These are phyloP conservation scores for Vulpes lagopus DNA, from an alignment of 2,113 vertebrate genomes.

Conservation along the genomic window DNA sequence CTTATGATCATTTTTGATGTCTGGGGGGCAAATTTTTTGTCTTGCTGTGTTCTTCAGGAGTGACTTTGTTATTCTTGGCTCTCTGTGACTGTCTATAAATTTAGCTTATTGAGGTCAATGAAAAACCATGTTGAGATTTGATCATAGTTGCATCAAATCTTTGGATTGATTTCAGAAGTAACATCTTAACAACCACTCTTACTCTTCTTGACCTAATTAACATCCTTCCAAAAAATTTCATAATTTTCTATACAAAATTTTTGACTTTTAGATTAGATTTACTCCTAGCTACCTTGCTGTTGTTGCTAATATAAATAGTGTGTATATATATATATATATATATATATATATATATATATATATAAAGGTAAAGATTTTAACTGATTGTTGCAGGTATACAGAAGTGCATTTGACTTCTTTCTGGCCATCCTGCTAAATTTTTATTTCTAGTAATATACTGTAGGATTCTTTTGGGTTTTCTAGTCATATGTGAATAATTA, in stretches of 20 bases:
- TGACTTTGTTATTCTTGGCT: not conserved
- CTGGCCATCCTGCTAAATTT: not conserved
- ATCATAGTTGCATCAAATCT: not conserved
- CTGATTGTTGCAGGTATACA: not conserved
- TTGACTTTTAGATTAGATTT: not conserved
- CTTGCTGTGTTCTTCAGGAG: not conserved
- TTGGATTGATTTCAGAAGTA: not conserved
- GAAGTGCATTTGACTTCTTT: not conserved
- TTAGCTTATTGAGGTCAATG: not conserved
- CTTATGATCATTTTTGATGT: not conserved
- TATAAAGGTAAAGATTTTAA: not conserved
- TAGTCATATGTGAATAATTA: not conserved
- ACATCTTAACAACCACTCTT: not conserved
- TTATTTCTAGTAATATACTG: constrained; percentile 37
- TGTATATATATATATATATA: not conserved
- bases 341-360: too few species aligned
- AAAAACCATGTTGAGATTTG: constrained; percentile 11
- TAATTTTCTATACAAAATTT: not conserved
- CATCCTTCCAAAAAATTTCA: not conserved
- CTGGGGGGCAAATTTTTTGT: not conserved
- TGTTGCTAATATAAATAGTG: not conserved
- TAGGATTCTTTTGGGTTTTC: constrained; percentile 16
- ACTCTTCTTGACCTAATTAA: not conserved
- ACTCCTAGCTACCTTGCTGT: not conserved
- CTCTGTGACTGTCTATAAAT: not conserved